phyloP scores from a whole-genome alignment of 2,113 vertebrate genomes.

The Danio rerio region DNA sequence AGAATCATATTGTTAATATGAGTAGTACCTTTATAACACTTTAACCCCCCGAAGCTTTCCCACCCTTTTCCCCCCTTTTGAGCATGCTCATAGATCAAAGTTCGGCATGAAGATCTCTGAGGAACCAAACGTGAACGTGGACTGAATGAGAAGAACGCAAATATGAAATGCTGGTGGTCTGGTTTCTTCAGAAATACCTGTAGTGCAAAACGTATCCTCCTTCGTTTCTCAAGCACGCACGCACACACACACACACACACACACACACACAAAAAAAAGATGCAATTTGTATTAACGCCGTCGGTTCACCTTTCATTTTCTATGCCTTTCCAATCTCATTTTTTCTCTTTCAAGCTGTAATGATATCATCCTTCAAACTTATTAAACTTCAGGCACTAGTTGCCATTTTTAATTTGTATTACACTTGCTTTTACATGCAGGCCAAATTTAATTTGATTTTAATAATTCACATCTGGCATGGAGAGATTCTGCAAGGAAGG shows the following conservation, averaged over 20 bases:
- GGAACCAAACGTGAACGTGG: slow-evolving; percentile 47
- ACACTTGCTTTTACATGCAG: slow-evolving; percentile 74
- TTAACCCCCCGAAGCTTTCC: slow-evolving; percentile 63
- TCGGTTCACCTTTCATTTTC: slow-evolving; percentile 51
- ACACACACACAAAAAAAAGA: neutral
- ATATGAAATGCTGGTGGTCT: slow-evolving; percentile 55
- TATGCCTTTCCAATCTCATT: slow-evolving; percentile 56
- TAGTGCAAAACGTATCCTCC: slow-evolving; percentile 17
- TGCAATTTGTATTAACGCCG: slow-evolving; percentile 37
- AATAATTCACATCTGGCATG: slow-evolving; percentile 77
- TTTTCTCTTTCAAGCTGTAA: slow-evolving; percentile 58
- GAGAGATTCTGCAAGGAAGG: slow-evolving; percentile 72
- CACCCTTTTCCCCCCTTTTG: slow-evolving; percentile 63
- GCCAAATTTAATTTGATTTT: slow-evolving; percentile 81
- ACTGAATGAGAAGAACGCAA: slow-evolving; percentile 39
- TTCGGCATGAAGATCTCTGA: slow-evolving; percentile 68
- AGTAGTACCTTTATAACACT: slow-evolving; percentile 77
- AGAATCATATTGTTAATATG: slow-evolving; percentile 79
- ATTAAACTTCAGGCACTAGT: slow-evolving; percentile 73
- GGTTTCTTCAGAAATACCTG: slow-evolving; percentile 37
- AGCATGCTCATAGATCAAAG: slow-evolving; percentile 80
- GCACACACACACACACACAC: too few species aligned
- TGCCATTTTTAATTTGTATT: slow-evolving; percentile 77
- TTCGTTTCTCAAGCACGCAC: neutral
- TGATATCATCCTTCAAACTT: slow-evolving; percentile 71